Percentiles rank a stretch among this genome's conserved stretches.
These are phyloP conservation scores for Dolichopus griseipennis DNA, from an alignment of 2,888 invertebrate genomes.

Conservation along the genomic window DNA sequence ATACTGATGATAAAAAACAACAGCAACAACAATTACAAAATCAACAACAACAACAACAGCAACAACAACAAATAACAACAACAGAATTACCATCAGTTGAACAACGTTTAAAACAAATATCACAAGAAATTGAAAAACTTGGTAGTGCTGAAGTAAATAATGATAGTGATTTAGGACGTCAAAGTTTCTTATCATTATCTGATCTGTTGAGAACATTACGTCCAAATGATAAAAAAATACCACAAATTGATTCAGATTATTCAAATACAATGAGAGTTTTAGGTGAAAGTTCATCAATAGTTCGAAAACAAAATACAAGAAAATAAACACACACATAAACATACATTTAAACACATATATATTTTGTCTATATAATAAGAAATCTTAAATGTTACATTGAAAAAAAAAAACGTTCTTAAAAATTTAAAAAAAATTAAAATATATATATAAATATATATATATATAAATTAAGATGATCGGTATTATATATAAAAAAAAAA, in stretches of 20 bases:
- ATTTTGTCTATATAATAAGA: background rate
- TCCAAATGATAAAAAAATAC: constrained; percentile 41
- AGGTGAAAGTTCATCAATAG: constrained; percentile 35
- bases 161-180: constrained; percentile 33
- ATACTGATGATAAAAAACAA: constrained; percentile 16
- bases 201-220: constrained; percentile 41
- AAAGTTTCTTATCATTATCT: constrained; percentile 41
- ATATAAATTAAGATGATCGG: background rate
- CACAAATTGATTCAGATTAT: constrained; percentile 43
- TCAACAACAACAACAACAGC: background rate
- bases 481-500: no score
- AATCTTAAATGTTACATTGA: no score
- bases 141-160: constrained; percentile 31
- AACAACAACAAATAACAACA: constrained; percentile 21
- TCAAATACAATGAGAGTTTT: constrained; percentile 43
- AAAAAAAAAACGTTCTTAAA: no score
- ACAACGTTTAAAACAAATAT: constrained; percentile 38
- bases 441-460: no score
- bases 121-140: constrained; percentile 39
- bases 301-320: constrained; percentile 13
- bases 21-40: background rate
- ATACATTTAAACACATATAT: no score
- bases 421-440: no score
- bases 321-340: background rate
- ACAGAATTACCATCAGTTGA: constrained; percentile 38